These are phyloP conservation scores for Cosmorhoe ocellata DNA, from an alignment of 2,888 invertebrate species.

Conservation along the genomic window DNA sequence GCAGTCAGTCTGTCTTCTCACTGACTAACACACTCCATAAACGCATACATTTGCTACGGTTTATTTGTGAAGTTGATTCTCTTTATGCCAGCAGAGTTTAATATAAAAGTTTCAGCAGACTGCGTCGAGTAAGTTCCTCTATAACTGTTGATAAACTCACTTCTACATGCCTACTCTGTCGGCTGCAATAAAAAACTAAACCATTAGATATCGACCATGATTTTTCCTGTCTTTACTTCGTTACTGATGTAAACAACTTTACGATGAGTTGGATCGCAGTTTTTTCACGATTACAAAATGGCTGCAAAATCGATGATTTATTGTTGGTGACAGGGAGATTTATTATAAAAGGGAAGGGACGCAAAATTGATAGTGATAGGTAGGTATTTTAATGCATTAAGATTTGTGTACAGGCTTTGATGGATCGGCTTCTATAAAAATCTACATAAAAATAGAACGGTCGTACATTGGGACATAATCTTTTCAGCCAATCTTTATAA, in stretches of 20 bases:
- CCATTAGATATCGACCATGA: not conserved
- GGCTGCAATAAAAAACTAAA: slow-evolving; percentile 10
- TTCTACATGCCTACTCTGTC: not conserved
- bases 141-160: slow-evolving; percentile 26
- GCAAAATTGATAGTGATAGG: slow-evolving; percentile 24
- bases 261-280: slow-evolving; percentile 20
- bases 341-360: slow-evolving; percentile 31
- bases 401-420: slow-evolving; percentile 10
- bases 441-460: not conserved
- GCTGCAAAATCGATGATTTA: slow-evolving; percentile 31
- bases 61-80: slow-evolving; percentile 21
- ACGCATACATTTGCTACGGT: slow-evolving; percentile 15
- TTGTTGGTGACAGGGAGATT: slow-evolving; percentile 33
- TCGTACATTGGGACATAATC: too few relatives aligned
- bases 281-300: slow-evolving; percentile 29
- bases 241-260: slow-evolving; percentile 11
- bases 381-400: slow-evolving; percentile 17
- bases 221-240: not conserved
- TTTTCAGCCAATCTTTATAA: too few relatives aligned
- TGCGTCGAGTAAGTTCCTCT: slow-evolving; percentile 22
- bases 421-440: slow-evolving; percentile 5
- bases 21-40: slow-evolving; percentile 8
- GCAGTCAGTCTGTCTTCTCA: not conserved
- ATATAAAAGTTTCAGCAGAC: slow-evolving; percentile 43
- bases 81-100: slow-evolving; percentile 31